Evolutionary conservation across 2,113 vertebrate species (phyloP).

Genomic region (Dascyllus trimaculatus): DNA sequence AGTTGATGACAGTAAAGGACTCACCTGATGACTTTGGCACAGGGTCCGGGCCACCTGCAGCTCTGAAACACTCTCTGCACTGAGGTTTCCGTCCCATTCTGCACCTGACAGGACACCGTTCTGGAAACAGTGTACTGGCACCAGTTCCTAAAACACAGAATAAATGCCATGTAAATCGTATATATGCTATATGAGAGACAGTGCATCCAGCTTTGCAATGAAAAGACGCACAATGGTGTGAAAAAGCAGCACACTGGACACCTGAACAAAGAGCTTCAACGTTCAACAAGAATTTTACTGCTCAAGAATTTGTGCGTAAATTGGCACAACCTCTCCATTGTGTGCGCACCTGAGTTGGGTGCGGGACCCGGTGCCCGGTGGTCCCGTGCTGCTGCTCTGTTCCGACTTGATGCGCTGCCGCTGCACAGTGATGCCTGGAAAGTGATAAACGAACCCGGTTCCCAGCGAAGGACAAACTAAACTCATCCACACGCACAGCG

Average conservation of each 20-base stretch:
- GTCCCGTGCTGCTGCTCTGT: constrained; percentile 67
- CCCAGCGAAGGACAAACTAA: constrained; percentile 59
- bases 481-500: constrained; percentile 74
- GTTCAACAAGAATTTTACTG: not conserved
- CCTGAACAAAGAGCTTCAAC: not conserved
- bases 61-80: constrained; percentile 95
- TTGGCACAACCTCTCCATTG: not conserved
- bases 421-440: constrained; percentile 76
- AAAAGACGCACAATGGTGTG: too few species aligned
- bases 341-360: constrained; percentile 76
- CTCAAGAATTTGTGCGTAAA: not conserved
- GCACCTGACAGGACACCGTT: constrained; percentile 94
- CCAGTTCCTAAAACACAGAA: constrained; percentile 89
- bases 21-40: constrained; percentile 95
- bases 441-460: constrained; percentile 82
- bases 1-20: not conserved
- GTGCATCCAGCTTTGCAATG: not conserved
- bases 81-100: constrained; percentile 93
- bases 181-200: not conserved
- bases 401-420: constrained; percentile 77
- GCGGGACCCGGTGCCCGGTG: constrained; percentile 65
- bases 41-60: constrained; percentile 96
- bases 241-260: not conserved
- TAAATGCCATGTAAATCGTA: not conserved
- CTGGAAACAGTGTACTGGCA: constrained; percentile 93